Evolutionary conservation across 2,888 invertebrate species (phyloP), one percentile per base, ranked within the genome.

Genomic region (Yponomeuta malinellus): DNA sequence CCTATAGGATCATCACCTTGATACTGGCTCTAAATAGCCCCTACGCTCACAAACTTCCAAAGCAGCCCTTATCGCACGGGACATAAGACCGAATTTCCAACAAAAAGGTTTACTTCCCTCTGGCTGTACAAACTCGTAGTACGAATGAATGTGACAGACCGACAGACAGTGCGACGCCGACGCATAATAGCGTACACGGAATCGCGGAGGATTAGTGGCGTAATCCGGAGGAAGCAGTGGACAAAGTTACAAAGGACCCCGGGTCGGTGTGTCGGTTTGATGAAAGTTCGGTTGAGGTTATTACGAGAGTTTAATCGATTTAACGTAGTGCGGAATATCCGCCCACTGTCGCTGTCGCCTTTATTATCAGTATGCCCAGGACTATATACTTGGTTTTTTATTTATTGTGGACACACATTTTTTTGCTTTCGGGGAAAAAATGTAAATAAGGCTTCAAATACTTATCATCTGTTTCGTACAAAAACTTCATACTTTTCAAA

Each of bases 161-260:
- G 63, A 63, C 70, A 70, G 63, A 63, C 70, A 63, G 70, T 29
- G 37, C 12, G 70, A 70, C 63, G 43, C 69, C 48, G 31, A 29
- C 33, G 31, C 43, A 59, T 52, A 68, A 68, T 68, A 23, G 68
- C 43, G 10, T 68, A 68, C 68, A 68, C 48, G 37, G 37, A 68
- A 68, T 68, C 12, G 33, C 48, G n/a, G 48, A 43, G 23, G 33
- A 65, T 65, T 29, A 65, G 4, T 15, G 12, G 10, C 65, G 65
- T 65, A 65, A 33, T 65, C 65, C 65, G 65, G 1, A 65, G 65
- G 29, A 65, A 65, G 29, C 31, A 23, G 29, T 2, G 64, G 33
- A 65, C 1, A 65, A 33, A 12, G 65, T 59, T 59, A 15, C 12
- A 59, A 12, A 59, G 15, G 52, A 15, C 8, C 1, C 15, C 5